These are phyloP conservation scores for Bruchidius siliquastri DNA, from an alignment of 2,888 invertebrate species.

Conservation along the genomic window DNA sequence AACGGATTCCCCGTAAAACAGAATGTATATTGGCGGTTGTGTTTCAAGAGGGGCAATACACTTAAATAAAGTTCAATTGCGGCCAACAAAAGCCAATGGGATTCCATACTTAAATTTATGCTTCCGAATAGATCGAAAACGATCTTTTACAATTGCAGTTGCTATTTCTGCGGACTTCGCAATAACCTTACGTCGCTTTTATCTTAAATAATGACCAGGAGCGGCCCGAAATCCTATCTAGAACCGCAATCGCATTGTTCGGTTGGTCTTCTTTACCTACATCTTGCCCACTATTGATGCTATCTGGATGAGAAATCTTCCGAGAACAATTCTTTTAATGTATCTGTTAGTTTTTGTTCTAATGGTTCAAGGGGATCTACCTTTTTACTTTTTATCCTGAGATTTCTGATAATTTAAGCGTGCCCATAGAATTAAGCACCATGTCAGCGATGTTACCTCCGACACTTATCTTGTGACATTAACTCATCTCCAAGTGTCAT, in stretches of 20 bases:
- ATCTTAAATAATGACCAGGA: conserved; percentile 32
- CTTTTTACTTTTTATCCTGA: neutral
- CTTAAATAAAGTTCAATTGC: neutral
- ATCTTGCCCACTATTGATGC: neutral
- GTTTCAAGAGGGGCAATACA: neutral
- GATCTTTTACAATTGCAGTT: neutral
- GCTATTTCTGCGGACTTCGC: conserved; percentile 15
- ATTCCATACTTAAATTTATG: neutral
- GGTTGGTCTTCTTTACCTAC: neutral
- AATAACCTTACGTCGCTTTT: conserved; percentile 33
- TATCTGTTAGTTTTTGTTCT: neutral
- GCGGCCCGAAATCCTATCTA: conserved; percentile 1
- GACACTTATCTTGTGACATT: too few species aligned
- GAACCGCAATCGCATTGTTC: neutral
- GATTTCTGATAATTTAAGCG: neutral
- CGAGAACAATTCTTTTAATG: neutral
- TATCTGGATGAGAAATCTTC: neutral
- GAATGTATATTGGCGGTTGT: neutral
- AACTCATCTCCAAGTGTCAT: too few species aligned
- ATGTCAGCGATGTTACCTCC: too few species aligned
- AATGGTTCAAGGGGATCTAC: neutral
- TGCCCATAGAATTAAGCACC: neutral
- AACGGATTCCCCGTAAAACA: neutral
- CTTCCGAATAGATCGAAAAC: neutral
- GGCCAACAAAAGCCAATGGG: neutral